Evolutionary conservation across 2,888 invertebrate species (phyloP).

Genomic region (Yponomeuta evonymella): DNA sequence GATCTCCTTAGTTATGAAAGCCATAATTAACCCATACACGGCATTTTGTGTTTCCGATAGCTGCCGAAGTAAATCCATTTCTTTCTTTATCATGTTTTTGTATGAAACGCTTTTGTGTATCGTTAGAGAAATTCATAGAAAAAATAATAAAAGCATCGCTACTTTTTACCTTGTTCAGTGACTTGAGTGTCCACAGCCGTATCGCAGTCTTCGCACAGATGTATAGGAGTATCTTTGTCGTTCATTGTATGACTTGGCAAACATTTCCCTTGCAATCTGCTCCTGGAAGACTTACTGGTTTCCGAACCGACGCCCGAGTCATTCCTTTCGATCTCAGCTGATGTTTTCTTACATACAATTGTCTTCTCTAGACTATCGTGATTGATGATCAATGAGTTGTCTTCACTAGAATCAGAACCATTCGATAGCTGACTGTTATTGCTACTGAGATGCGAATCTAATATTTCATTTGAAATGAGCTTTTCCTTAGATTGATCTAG

Average conservation of each 20-base stretch:
- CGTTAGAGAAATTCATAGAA: not conserved
- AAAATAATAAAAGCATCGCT: not conserved
- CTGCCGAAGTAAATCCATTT: too few species aligned
- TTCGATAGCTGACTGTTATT: constrained; percentile 86
- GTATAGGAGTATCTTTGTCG: constrained; percentile 79
- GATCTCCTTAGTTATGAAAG: too few species aligned
- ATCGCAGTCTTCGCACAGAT: constrained; percentile 91
- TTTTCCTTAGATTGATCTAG: constrained; percentile 76
- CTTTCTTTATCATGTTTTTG: too few species aligned
- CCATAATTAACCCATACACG: too few species aligned
- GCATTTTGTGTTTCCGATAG: too few species aligned
- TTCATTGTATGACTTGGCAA: constrained; percentile 62
- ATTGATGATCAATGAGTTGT: constrained; percentile 81
- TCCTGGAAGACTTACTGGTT: constrained; percentile 90
- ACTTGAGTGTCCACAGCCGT: constrained; percentile 84
- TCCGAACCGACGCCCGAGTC: constrained; percentile 96
- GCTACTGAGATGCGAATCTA: constrained; percentile 76
- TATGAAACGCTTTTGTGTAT: too few species aligned
- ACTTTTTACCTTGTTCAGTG: constrained; percentile 76
- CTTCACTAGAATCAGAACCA: constrained; percentile 91
- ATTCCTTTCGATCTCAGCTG: constrained; percentile 90
- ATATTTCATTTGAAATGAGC: constrained; percentile 55
- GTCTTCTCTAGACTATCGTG: constrained; percentile 76
- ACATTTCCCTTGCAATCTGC: constrained; percentile 80
- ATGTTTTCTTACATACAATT: constrained; percentile 73